Base-by-base conservation (phyloP, 2,888 invertebrate species). In the Eristalinus aeneus region DNA sequence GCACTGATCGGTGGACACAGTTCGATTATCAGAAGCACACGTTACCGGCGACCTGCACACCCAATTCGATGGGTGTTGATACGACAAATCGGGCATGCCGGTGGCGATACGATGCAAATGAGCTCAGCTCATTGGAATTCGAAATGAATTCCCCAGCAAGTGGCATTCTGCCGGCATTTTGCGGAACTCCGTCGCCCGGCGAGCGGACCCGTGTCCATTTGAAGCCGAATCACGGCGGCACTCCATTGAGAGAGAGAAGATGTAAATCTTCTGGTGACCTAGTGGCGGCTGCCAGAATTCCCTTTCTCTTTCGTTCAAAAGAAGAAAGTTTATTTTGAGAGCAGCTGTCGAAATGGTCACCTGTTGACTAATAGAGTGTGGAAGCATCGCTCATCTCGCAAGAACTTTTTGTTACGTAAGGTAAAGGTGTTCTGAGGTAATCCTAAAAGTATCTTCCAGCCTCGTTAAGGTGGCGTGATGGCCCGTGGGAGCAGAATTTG, bases 211-310 rank as follows among this genome's bases (percentile, higher is more conserved):
- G 10, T 34, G 63, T 64, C n/a, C 20, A 68, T 68, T 76, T 67
- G 27, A 32, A 67, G 53, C 36, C 53, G 58, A 69, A 77, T 74
- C 83, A 39, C 65, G 64, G 61, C 46, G 64, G 61, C 58, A 20
- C 65, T 22, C 60, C 54, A 61, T 58, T 63, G 10, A 31, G 56
- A 58, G 56, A 58, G 60, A 79, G 46, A 67, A 75, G 69, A 64
- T 75, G 71, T 79, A 60, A 79, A 84, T 72, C 67, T 58, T 46
- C 16, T 23, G 58, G 46, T 76, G 85, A 93, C 9, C 97, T 97
- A 90, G 97, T 97, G 83, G 97, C 95, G 71, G 96, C 95, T 0
- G 97, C 96, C 63, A 97, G 94, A 67, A 97, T 96, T 88, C 67
- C 85, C 81, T 85, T 85, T 81, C 81, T 77, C 81, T 81, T 85